A percentile compares a stretch with the other conserved stretches of the same genome.
These are phyloP conservation scores for Pomatorhinus ruficollis DNA, from an alignment of 2,113 vertebrate genomes.

Conservation along the genomic window DNA sequence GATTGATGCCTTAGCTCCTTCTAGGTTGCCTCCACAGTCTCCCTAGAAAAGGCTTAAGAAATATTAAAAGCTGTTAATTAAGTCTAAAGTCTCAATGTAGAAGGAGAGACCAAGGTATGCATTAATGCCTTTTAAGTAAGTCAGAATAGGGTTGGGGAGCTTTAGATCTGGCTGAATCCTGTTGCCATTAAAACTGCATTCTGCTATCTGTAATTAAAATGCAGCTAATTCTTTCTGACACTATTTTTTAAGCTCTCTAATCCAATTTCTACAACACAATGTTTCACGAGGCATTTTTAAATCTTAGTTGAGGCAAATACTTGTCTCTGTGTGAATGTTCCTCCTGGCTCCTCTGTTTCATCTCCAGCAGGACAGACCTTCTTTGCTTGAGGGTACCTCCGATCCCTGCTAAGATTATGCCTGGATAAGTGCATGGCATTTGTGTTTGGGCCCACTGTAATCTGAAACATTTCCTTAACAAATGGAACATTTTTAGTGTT, in stretches of 20 bases:
- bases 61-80: not conserved
- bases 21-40: not conserved
- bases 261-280: not conserved
- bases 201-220: not conserved
- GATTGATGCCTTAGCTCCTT: not conserved
- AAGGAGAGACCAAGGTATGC: not conserved
- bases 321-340: not conserved
- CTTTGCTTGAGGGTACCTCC: constrained; percentile 3
- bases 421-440: constrained; percentile 39
- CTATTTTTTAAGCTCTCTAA: not conserved
- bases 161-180: not conserved
- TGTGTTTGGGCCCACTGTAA: constrained; percentile 5
- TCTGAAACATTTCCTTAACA: constrained; percentile 38
- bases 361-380: not conserved
- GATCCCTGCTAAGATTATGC: constrained; percentile 44
- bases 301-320: not conserved
- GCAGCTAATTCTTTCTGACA: constrained; percentile 30
- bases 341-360: constrained; percentile 1
- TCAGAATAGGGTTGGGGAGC: not conserved
- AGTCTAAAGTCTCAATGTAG: not conserved
- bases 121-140: not conserved
- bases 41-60: not conserved
- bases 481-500: constrained; percentile 19
- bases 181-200: not conserved
- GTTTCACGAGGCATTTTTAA: not conserved